These are phyloP conservation scores for Aphodius sticticus DNA, from an alignment of 2,888 invertebrate genomes.

Conservation along the genomic window DNA sequence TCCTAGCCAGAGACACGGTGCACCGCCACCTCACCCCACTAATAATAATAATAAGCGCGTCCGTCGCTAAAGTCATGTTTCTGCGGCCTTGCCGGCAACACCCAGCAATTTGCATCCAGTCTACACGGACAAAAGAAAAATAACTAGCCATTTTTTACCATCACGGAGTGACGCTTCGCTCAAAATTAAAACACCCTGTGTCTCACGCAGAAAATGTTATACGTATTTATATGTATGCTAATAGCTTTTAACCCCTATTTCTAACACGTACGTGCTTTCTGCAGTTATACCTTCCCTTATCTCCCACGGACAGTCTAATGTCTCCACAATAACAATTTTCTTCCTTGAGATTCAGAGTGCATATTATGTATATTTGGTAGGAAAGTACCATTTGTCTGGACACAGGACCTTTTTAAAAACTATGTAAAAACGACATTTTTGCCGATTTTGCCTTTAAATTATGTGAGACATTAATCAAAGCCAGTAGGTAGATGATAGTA, in stretches of 20 bases:
- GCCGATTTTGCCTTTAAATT: too few relatives aligned
- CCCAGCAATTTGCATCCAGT: background rate
- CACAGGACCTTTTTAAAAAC: too few relatives aligned
- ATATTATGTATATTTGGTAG: background rate
- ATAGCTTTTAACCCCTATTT: background rate
- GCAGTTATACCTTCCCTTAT: background rate
- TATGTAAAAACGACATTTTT: too few relatives aligned
- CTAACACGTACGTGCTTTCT: background rate
- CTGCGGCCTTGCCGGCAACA: background rate
- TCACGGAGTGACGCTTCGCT: background rate
- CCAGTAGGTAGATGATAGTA: too few relatives aligned
- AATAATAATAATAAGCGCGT: constrained; percentile 46
- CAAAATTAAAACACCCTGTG: background rate
- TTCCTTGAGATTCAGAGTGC: background rate
- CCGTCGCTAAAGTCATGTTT: constrained; percentile 15
- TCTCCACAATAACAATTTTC: background rate
- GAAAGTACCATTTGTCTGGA: too few relatives aligned
- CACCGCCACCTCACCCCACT: constrained; percentile 41
- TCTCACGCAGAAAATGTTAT: background rate
- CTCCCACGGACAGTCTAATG: background rate
- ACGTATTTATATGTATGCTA: background rate
- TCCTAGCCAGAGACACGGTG: constrained; percentile 49
- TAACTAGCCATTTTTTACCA: background rate
- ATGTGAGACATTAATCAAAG: too few relatives aligned
- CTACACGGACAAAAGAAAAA: background rate